Base-by-base conservation (phyloP, 1,140 invertebrate species). In the Dinothrombium tinctorium region DNA sequence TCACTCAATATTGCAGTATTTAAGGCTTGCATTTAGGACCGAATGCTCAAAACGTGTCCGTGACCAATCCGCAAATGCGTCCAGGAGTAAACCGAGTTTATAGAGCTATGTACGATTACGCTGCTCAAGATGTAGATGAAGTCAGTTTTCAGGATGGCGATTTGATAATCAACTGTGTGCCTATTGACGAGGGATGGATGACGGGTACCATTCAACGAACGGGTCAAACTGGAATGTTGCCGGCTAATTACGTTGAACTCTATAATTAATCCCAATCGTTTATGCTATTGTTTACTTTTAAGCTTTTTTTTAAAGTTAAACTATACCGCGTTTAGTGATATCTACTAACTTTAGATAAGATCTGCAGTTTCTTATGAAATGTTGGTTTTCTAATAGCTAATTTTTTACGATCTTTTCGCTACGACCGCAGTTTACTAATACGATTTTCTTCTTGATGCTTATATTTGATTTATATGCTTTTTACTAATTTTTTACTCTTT, bases 151-250 rank as follows among this genome's bases (percentile, higher is more conserved):
- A 67, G 37, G 90, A 96, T 54, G 86, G 86, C 8, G 92, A 98
- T 60, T 60, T 87, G 40, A 94, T 98, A 54, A 72, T 90, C 3
- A 81, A 95, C 58, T 90, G 87, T 54, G 76, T 79, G 41, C 72
- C 76, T 4, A 86, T 96, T 44, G 89, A 96, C 57, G 77, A 83
- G 24, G 90, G 89, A 37, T 96, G 89, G 89, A 94, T 98, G 86
- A 89, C 81, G 7, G 90, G 89, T 3, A 69, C 76, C 1, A 84
- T 95, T 33, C 72, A 92, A 53, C 69, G 89, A 44, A 92, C 87
- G 2, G 84, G 87, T 31, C 69, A 79, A 56, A 74, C 76, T 46
- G 92, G 92, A 53, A 96, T 98, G 89, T 62, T 98, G 52, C 92
- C 92, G 4, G 86, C 90, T 33, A 96, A 98, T 65, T 98, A 98